Evolutionary conservation across 1,140 invertebrate genomes (phyloP), one percentile per base, ranked within the genome.

Genomic region (Asobara japonica): DNA sequence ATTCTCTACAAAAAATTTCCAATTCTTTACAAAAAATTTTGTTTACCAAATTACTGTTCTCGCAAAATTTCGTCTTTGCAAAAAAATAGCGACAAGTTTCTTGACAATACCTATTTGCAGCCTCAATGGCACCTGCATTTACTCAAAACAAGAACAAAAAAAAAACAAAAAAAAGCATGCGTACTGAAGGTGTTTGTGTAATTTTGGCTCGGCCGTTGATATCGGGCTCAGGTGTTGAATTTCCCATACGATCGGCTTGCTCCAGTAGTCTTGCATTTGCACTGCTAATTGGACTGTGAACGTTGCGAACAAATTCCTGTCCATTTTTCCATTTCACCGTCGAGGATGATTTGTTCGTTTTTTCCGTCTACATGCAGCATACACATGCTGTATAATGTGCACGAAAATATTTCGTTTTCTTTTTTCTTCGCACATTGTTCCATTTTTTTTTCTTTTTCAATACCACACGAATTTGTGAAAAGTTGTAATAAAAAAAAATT

Each of bases 361-460:
- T 85, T 74, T 81, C 80, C 81, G 79, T 87, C 85, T 87, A 86
- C 85, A 87, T 87, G 86, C 85, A 86, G 81, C 81, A 87, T 84
- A 87, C 84, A 83, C 84, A 86, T 86, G 84, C 84, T 86, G 83
- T 84, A 80, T 86, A 82, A 84, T 80, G 80, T 83, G 83, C 80
- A 83, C 73, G 60, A 62, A 27, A 62, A 62, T 62, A 16, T 62
- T 27, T 30, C 27, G 13, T 45, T 45, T 45, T n/a, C n/a, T 45
- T n/a, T 62, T 30, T 4, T 60, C 31, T 62, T n/a, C 27, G 22
- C 11, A 56, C 22, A 38, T 60, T 51, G 45, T 25, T 8, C n/a
- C 36, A 13, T n/a, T 13, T 38, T 38, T 38, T 38, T 38, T 13
- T 38, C n/a, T 38, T 38, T 3, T 38, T 38, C n/a, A 10, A 38